A percentile compares a stretch with the other conserved stretches of the same genome.
Conservation (phyloP, 2,113 vertebrate species). For the Labrus mixtus region DNA sequence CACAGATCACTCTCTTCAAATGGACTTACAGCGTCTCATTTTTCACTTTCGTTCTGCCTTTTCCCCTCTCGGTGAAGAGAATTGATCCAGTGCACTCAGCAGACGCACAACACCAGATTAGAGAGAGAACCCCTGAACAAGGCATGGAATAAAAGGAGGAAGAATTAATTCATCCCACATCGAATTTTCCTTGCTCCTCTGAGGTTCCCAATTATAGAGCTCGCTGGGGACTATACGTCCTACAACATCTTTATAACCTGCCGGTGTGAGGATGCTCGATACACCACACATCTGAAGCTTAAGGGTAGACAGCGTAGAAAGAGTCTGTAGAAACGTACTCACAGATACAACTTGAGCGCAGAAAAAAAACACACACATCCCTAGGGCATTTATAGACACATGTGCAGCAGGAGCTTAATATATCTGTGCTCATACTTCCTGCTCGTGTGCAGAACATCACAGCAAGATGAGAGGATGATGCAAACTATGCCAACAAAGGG, state of each 20-base stretch:
- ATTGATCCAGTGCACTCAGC: constrained; percentile 71
- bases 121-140: constrained; percentile 62
- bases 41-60: constrained; percentile 2
- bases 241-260: constrained; percentile 49
- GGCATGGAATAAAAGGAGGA: constrained; percentile 59
- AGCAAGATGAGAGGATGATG: constrained; percentile 72
- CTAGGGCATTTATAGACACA: constrained; percentile 38
- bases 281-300: constrained; percentile 6
- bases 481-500: constrained; percentile 76
- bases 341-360: constrained; percentile 17
- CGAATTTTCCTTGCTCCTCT: constrained; percentile 62
- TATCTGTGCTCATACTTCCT: constrained; percentile 32
- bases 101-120: constrained; percentile 78
- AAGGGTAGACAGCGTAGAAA: neutral
- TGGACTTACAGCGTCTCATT: neutral
- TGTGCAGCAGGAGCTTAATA: constrained; percentile 47
- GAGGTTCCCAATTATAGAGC: constrained; percentile 74
- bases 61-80: constrained; percentile 31
- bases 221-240: constrained; percentile 40
- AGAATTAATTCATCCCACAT: constrained; percentile 73
- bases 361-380: constrained; percentile 17
- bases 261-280: constrained; percentile 31
- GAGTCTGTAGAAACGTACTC: constrained; percentile 32
- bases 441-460: constrained; percentile 33
- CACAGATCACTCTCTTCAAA: neutral